Evolutionary conservation across 1,140 invertebrate species (phyloP), one percentile per base, ranked within the genome.

Genomic region (Drosophila bipectinata): DNA sequence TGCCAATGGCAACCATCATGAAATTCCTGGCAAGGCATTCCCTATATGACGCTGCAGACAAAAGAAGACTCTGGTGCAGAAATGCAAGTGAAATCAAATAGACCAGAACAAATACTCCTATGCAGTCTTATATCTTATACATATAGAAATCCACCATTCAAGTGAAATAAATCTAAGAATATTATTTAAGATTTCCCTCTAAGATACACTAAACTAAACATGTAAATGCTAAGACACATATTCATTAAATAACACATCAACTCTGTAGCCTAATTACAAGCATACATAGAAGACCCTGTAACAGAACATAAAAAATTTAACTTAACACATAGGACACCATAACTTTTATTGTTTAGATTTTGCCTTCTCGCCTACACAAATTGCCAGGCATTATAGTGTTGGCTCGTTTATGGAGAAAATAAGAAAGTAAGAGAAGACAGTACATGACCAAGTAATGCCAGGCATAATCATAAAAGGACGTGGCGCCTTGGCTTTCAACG

Each of bases 401-500:
- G 62, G 30, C 48, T 10, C 67, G 12, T 14, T 52, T 45, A 37
- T 37, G 34, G 34, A 37, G 34, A n/a, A 37, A 37, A 10, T 12
- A 37, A 15, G 28, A 55, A 34, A 41, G 55, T 44, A n/a, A 39
- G 75, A 44, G 75, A 51, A 76, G 24, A 52, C 66, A 55, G 15
- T 44, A 52, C 63, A 69, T 48, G 32, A 51, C 57, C 67, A 69
- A 48, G 64, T 72, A 85, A 76, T 75, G 77, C 80, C 64, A 56
- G 67, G 69, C 77, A 87, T 87, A 88, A 87, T 64, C 73, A 80
- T 80, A 52, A 82, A 77, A 58, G 32, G 18, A 47, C 51, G 44
- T 15, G 34, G 28, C 54, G 39, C 77, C 61, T 49, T 77, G 52
- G 48, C 51, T 62, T 30, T 45, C 63, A 21, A 48, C 71, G 64